Conservation (phyloP, 2,797 vertebrate genomes). For the Leptodactylus fallax region DNA sequence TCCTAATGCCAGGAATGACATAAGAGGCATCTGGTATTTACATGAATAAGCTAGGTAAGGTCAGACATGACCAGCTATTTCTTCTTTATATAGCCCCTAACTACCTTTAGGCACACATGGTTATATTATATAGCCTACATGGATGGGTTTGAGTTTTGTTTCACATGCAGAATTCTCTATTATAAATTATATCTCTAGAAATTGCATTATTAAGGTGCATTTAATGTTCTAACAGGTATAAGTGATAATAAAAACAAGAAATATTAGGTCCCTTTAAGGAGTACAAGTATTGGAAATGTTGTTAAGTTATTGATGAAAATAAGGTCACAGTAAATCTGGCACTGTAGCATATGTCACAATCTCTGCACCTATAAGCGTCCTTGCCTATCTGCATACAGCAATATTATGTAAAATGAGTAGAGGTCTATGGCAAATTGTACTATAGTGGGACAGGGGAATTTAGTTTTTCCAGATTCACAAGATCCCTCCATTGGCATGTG, state of each 20-base stretch:
- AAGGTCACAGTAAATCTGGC: too few species aligned
- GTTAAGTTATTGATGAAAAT: not conserved
- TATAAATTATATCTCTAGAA: too few species aligned
- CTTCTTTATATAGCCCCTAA: conserved; percentile 39
- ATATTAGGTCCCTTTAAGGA: not conserved
- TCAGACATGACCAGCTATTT: conserved; percentile 37
- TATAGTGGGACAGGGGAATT: too few species aligned
- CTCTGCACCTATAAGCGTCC: too few species aligned
- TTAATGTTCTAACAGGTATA: not conserved
- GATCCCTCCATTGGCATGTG: too few species aligned
- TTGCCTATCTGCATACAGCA: too few species aligned
- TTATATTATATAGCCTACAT: not conserved
- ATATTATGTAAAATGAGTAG: too few species aligned
- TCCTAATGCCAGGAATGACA: conserved; percentile 67
- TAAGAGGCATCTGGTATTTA: conserved; percentile 67
- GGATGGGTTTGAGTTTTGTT: not conserved
- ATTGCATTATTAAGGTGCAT: not conserved
- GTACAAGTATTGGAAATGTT: not conserved
- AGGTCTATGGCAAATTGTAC: too few species aligned
- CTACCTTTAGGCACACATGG: not conserved
- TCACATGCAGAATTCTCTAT: not conserved
- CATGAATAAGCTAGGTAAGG: conserved; percentile 70
- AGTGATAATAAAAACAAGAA: not conserved
- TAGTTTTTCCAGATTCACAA: too few species aligned
- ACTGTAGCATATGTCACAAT: too few species aligned